These are phyloP conservation scores for Spinus pinus DNA, from an alignment of 2,797 vertebrate genomes.

Conservation along the genomic window DNA sequence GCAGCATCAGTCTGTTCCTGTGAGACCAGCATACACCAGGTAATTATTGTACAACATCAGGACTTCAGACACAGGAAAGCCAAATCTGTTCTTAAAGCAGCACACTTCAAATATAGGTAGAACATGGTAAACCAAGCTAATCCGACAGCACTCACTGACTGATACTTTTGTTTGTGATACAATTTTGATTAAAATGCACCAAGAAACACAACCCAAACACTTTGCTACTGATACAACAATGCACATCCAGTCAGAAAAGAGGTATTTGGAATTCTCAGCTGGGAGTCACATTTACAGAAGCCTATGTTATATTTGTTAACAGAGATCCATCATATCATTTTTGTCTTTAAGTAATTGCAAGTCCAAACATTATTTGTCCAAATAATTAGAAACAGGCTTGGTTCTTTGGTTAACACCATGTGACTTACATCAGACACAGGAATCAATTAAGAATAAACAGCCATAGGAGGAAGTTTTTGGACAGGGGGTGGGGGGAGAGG, in stretches of 20 bases:
- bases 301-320: conserved; percentile 18
- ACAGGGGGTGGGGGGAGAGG: neutral
- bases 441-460: conserved; percentile 43
- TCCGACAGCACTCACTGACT: neutral
- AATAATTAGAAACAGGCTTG: conserved; percentile 44
- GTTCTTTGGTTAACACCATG: conserved; percentile 52
- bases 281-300: conserved; percentile 29
- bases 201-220: conserved; percentile 39
- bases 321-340: neutral
- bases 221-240: conserved; percentile 2
- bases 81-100: neutral
- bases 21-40: neutral
- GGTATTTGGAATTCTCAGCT: conserved; percentile 37
- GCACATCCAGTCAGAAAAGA: conserved; percentile 40
- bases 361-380: conserved; percentile 21
- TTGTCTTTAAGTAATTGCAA: conserved; percentile 4
- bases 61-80: neutral
- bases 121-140: neutral
- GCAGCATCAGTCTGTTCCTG: neutral
- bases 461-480: conserved; percentile 12
- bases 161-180: neutral
- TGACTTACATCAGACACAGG: conserved; percentile 27
- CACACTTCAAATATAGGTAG: neutral
- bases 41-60: neutral
- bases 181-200: conserved; percentile 36